phyloP scores from a whole-genome alignment of 2,113 vertebrate species.

The Empidonax alnorum region DNA sequence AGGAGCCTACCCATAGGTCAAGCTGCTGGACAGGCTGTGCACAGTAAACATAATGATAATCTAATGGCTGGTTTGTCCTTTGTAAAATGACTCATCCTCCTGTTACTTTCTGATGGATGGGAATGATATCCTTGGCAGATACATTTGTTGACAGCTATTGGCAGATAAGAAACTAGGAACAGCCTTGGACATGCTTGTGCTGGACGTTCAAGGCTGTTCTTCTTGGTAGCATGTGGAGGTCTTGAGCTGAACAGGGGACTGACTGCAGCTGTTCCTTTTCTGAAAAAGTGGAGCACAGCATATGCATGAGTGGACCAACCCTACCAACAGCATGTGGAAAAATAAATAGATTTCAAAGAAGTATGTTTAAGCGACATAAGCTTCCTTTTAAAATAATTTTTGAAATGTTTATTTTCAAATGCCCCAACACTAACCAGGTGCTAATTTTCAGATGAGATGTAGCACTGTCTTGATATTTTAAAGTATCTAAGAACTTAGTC shows the following conservation, averaged over 20 bases:
- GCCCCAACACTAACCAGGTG: neutral
- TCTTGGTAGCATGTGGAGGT: accelerated
- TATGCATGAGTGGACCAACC: neutral
- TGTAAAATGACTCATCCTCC: neutral
- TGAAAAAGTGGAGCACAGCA: neutral
- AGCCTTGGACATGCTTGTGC: neutral
- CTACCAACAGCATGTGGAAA: neutral
- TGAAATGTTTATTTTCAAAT: neutral
- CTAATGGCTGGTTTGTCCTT: neutral
- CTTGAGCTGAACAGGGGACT: neutral
- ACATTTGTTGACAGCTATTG: neutral
- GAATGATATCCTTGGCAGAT: neutral
- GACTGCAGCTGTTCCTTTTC: neutral
- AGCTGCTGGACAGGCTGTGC: neutral
- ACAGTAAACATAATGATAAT: neutral
- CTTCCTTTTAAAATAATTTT: neutral
- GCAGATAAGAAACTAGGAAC: neutral
- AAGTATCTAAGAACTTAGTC: neutral
- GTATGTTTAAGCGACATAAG: neutral
- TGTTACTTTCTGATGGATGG: neutral
- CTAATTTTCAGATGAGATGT: neutral
- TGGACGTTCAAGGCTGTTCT: neutral
- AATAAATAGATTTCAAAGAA: neutral
- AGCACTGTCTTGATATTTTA: neutral
- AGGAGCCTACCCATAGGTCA: neutral